A percentile compares a stretch with the other conserved stretches of the same genome.
phyloP scores from a whole-genome alignment of 2,888 invertebrate genomes.

The Spisula solida region DNA sequence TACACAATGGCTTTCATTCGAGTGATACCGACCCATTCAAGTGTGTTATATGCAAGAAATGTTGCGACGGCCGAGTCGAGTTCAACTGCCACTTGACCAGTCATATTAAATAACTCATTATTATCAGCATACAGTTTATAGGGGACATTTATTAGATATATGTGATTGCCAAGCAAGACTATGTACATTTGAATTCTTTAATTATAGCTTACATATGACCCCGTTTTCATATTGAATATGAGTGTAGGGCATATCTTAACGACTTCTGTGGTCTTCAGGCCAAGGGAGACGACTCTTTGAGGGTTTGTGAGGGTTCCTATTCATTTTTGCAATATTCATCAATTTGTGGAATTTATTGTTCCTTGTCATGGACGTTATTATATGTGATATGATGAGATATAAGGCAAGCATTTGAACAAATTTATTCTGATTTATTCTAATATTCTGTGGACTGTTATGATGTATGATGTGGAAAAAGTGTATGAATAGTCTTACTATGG shows the following conservation, averaged over 20 bases:
- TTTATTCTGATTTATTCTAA: no score
- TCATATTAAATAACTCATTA: conserved; percentile 80
- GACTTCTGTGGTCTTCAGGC: background rate
- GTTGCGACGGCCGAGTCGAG: conserved; percentile 83
- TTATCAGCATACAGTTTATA: background rate
- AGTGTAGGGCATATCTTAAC: background rate
- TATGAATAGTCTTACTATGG: no score
- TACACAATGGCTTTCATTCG: conserved; percentile 85
- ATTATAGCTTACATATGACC: background rate
- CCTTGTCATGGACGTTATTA: no score
- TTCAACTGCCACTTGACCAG: conserved; percentile 85
- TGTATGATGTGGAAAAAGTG: no score
- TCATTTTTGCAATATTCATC: no score
- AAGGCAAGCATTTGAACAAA: no score
- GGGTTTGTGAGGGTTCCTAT: no score
- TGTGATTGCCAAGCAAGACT: background rate
- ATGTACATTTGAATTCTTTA: background rate
- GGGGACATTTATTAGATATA: background rate
- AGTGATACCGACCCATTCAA: conserved; percentile 83
- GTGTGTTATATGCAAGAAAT: conserved; percentile 82
- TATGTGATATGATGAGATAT: no score
- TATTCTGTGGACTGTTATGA: no score
- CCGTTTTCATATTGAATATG: background rate
- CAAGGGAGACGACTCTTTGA: background rate
- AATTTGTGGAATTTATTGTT: no score